A percentile compares a stretch with the other conserved stretches of the same genome.
phyloP scores from a whole-genome alignment of 2,888 invertebrate species.

The Amphipyra berbera region DNA sequence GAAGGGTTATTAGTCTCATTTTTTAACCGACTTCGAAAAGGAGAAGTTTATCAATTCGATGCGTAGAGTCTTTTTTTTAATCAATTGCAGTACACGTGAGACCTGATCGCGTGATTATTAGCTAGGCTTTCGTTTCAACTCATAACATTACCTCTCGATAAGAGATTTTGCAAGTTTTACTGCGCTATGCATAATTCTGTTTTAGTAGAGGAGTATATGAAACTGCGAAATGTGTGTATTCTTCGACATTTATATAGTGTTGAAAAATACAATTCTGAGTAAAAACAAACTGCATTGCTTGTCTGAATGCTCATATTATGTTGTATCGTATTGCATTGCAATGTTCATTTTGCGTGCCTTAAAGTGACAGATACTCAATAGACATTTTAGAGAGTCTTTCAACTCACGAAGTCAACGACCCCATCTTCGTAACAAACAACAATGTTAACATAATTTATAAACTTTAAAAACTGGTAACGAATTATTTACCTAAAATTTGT shows the following conservation, averaged over 20 bases:
- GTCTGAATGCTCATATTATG: constrained; percentile 26
- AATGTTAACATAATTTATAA: constrained; percentile 28
- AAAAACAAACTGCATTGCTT: constrained; percentile 22
- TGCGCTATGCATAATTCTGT: constrained; percentile 33
- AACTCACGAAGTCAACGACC: constrained; percentile 82
- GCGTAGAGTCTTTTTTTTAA: constrained; percentile 16
- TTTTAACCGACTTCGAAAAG: too few species aligned
- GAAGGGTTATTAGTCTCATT: too few species aligned
- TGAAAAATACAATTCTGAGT: background rate
- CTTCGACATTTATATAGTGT: too few species aligned
- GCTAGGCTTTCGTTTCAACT: constrained; percentile 55
- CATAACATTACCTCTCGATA: constrained; percentile 58
- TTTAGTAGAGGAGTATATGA: constrained; percentile 3
- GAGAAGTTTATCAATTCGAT: too few species aligned
- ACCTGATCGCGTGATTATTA: constrained; percentile 46
- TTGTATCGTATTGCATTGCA: constrained; percentile 46
- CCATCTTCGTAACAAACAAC: constrained; percentile 56
- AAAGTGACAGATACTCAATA: constrained; percentile 83
- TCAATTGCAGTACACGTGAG: constrained; percentile 51
- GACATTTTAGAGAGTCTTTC: constrained; percentile 87
- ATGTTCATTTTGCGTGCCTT: constrained; percentile 77
- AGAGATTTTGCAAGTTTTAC: constrained; percentile 54
- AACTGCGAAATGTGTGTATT: background rate
- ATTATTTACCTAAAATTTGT: constrained; percentile 17
- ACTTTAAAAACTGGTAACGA: constrained; percentile 8